Conservation (phyloP, 2,888 invertebrate genomes). For the Ceramica pisi region DNA sequence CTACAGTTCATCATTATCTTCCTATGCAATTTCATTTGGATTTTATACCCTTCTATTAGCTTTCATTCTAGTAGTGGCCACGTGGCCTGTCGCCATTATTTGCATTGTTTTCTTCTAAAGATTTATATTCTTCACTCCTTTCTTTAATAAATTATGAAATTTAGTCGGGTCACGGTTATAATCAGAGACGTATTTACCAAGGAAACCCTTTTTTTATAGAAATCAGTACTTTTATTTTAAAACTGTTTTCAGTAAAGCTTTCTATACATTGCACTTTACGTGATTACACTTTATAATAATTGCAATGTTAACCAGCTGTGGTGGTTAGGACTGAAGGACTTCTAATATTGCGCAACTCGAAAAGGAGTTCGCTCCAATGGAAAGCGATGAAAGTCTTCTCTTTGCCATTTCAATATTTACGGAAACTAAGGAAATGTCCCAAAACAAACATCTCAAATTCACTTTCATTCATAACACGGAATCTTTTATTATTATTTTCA, state of each 20-base stretch:
- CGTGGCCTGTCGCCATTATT: not conserved
- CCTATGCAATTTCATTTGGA: not conserved
- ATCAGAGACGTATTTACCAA: not conserved
- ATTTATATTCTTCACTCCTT: not conserved
- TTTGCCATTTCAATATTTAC: not conserved
- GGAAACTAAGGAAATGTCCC: not conserved
- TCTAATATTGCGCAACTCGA: not conserved
- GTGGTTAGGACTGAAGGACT: constrained; percentile 15
- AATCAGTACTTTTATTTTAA: not conserved
- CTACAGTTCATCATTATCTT: not conserved
- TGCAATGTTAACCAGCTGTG: constrained; percentile 16
- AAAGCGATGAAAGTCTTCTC: not conserved
- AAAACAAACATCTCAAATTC: constrained; percentile 27
- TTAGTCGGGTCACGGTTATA: not conserved
- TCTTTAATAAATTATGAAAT: not conserved
- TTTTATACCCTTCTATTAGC: not conserved
- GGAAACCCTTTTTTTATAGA: not conserved
- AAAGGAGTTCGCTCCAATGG: not conserved
- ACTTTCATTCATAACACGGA: constrained; percentile 39
- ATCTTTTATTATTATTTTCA: constrained; percentile 36
- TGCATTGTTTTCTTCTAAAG: not conserved
- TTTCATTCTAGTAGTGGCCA: not conserved
- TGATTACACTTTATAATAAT: constrained; percentile 12
- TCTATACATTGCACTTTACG: constrained; percentile 1
- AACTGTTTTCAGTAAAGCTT: constrained; percentile 7